Conservation (phyloP, 1,140 invertebrate genomes). For the Epicauta chinensis region DNA sequence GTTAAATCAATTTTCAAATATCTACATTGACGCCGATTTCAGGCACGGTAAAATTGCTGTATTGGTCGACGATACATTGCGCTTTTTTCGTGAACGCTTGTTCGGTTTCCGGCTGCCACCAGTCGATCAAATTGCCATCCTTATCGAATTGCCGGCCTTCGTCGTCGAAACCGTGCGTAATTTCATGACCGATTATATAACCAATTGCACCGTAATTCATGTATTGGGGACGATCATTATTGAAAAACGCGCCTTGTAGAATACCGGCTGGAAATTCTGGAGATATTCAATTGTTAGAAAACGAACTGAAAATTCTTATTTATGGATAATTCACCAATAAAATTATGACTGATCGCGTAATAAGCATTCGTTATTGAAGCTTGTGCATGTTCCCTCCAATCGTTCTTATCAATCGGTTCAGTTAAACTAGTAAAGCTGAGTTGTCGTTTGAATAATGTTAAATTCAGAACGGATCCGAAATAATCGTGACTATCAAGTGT, state of each 20-base stretch:
- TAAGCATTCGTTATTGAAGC: conserved; percentile 63
- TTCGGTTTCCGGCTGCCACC: conserved; percentile 50
- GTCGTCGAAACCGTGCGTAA: conserved; percentile 71
- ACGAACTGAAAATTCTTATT: conserved; percentile 64
- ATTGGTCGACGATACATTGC: conserved; percentile 65
- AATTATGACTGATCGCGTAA: conserved; percentile 60
- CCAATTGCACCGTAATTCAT: conserved; percentile 70
- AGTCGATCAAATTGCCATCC: conserved; percentile 64
- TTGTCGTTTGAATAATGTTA: conserved; percentile 54
- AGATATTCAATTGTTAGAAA: conserved; percentile 51
- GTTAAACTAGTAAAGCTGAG: conserved; percentile 53
- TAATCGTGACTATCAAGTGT: conserved; percentile 49
- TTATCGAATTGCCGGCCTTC: conserved; percentile 86
- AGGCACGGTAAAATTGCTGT: conserved; percentile 54
- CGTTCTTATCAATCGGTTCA: conserved; percentile 58
- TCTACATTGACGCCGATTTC: conserved; percentile 37
- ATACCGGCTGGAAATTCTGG: conserved; percentile 71
- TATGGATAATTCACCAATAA: conserved; percentile 51
- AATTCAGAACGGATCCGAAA: conserved; percentile 52
- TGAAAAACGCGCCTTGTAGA: conserved; percentile 67
- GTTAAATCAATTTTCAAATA: background rate
- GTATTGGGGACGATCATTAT: conserved; percentile 60
- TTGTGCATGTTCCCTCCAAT: conserved; percentile 59
- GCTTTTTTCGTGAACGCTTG: conserved; percentile 52
- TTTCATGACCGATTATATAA: conserved; percentile 59